Base-by-base conservation (phyloP, 1,140 invertebrate species). In the Tribolium castaneum region DNA sequence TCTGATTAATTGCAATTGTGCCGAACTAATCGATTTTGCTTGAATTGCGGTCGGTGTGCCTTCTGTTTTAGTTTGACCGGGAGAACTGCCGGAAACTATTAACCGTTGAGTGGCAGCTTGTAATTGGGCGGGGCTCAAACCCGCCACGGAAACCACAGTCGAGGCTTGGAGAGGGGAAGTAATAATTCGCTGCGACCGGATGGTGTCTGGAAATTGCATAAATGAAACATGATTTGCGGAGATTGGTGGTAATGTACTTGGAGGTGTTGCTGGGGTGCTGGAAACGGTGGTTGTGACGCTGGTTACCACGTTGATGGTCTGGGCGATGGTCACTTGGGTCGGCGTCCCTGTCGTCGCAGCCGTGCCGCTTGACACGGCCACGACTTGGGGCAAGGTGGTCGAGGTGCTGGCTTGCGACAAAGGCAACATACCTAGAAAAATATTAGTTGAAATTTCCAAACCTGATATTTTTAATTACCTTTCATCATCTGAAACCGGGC, bases 1-100 rank as follows among this genome's bases (percentile, higher is more conserved):
- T n/a, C 89, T 77, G 70, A 89, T 88, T 50, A 89, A 86, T 62
- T 89, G 88, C 12, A 89, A 82, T 51, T 89, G 88, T 0, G 87
- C 85, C 19, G 86, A 85, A 34, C 84, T 87, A 1, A 89, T 87
- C 5, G 89, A 87, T 80, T 91, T 90, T 3, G 86, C 87, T 1
- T 86, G 82, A 22, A 89, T 84, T 1, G 81, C 86, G 1, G 85
- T 73, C 1, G 87, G 84, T n/a, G 88, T 87, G 56, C 87, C 87
- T 3, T 88, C 86, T 6, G 84, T 79, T 82, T 86, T 86, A 7
- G 81, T 78, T 62, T 81, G 79, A 1, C 82, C 85, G 1, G 86
- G 84, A 51, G 87, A 87, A 35, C n/a, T 84, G n/a, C 82, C 86
- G 14, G 85, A 86, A 0, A 88, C 87, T 77, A 90, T 88, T 19